Conservation (phyloP, 2,888 invertebrate genomes). For the Cantharis flavilabris region DNA sequence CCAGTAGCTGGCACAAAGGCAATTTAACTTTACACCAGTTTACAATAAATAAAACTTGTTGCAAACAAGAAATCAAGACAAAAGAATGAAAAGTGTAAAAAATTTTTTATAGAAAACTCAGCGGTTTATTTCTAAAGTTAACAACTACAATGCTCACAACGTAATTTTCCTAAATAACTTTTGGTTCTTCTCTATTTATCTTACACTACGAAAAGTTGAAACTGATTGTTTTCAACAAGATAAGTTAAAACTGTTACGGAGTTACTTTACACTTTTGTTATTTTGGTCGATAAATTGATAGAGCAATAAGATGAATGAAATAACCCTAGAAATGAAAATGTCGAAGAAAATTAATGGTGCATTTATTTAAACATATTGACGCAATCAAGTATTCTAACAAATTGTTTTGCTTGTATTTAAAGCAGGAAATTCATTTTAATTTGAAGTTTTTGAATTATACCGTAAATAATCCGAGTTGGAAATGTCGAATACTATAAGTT, state of each 20-base stretch:
- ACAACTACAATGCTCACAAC: not conserved
- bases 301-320: not conserved
- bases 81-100: not conserved
- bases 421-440: not conserved
- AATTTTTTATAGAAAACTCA: not conserved
- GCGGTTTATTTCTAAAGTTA: not conserved
- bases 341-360: not conserved
- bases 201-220: not conserved
- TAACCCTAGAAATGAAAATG: not conserved
- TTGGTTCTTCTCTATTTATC: not conserved
- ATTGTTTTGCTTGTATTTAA: not conserved
- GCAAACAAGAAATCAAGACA: not conserved
- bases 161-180: not conserved
- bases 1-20: not conserved
- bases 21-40: not conserved
- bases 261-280: not conserved
- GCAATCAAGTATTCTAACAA: not conserved
- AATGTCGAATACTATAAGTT: not conserved
- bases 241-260: not conserved
- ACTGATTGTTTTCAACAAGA: not conserved
- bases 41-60: not conserved
- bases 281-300: not conserved
- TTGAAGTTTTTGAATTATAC: not conserved
- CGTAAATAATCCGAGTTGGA: not conserved
- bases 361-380: not conserved